These are phyloP conservation scores for Helostoma temminkii DNA, from an alignment of 2,797 vertebrate species.

Conservation along the genomic window DNA sequence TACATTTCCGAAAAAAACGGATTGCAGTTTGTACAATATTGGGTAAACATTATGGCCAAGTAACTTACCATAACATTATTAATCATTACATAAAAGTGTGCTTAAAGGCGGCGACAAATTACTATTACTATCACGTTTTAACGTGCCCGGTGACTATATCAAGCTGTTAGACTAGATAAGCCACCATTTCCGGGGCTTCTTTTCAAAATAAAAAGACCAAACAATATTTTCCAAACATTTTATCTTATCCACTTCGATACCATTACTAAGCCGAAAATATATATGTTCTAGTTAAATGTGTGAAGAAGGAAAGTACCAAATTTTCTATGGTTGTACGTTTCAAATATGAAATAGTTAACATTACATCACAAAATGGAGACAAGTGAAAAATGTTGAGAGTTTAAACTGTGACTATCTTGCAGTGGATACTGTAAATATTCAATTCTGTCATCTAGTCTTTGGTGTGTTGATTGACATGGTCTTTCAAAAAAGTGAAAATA, in stretches of 20 bases:
- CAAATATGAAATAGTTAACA: too few relatives aligned
- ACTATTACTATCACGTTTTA: constrained; percentile 18
- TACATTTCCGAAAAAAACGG: background rate
- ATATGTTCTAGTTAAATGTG: too few relatives aligned
- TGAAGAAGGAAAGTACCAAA: too few relatives aligned
- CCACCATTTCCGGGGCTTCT: background rate
- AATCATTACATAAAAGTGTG: background rate
- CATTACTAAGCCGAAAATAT: too few relatives aligned
- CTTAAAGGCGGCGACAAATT: constrained; percentile 6
- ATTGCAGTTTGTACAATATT: background rate
- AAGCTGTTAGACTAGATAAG: background rate
- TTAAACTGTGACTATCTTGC: too few relatives aligned
- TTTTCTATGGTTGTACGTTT: too few relatives aligned
- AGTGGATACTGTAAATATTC: too few relatives aligned
- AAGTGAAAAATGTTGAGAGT: too few relatives aligned
- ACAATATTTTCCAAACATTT: background rate
- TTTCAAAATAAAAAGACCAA: constrained; percentile 50
- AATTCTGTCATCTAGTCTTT: too few relatives aligned
- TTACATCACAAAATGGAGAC: too few relatives aligned
- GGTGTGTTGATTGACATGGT: too few relatives aligned
- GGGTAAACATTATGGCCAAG: background rate
- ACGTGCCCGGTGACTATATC: background rate
- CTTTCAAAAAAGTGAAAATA: background rate
- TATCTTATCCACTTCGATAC: too few relatives aligned
- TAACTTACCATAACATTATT: background rate